These are phyloP conservation scores for Pseudopipra pipra DNA, from an alignment of 2,113 vertebrate species.

Conservation along the genomic window DNA sequence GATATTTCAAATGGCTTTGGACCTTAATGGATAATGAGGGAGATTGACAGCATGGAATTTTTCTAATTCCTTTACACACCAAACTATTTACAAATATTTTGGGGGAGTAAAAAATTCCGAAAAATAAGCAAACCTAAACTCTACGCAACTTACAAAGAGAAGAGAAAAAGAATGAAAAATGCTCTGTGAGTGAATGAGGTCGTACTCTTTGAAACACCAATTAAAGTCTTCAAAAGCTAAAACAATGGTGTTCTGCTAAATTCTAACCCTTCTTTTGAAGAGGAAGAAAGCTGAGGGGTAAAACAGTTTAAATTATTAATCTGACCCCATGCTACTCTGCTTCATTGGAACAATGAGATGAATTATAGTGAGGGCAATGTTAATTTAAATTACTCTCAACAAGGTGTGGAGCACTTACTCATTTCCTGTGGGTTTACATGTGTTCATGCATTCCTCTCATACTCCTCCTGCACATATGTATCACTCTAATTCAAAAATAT, in stretches of 20 bases:
- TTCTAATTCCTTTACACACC: neutral
- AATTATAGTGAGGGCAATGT: constrained; percentile 21
- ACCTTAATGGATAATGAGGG: neutral
- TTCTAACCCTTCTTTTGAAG: neutral
- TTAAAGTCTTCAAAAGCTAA: constrained; percentile 20
- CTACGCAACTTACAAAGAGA: neutral
- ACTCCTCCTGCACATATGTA: neutral
- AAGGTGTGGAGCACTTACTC: neutral
- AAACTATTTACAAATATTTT: neutral
- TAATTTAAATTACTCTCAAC: constrained; percentile 53
- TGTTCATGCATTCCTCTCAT: neutral
- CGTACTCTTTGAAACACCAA: constrained; percentile 7
- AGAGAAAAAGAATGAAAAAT: constrained; percentile 9
- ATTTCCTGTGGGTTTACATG: neutral
- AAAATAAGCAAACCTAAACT: neutral
- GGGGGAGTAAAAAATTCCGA: accelerated
- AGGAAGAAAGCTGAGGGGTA: neutral
- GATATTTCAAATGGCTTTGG: neutral
- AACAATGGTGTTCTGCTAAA: neutral
- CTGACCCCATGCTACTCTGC: neutral
- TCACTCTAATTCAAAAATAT: neutral
- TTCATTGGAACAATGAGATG: neutral
- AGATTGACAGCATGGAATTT: neutral
- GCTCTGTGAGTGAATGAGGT: neutral
- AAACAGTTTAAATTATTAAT: constrained; percentile 45